Percentiles rank a stretch among this genome's conserved stretches.
phyloP scores from a whole-genome alignment of 2,888 invertebrate genomes.

The Eristalis arbustorum region DNA sequence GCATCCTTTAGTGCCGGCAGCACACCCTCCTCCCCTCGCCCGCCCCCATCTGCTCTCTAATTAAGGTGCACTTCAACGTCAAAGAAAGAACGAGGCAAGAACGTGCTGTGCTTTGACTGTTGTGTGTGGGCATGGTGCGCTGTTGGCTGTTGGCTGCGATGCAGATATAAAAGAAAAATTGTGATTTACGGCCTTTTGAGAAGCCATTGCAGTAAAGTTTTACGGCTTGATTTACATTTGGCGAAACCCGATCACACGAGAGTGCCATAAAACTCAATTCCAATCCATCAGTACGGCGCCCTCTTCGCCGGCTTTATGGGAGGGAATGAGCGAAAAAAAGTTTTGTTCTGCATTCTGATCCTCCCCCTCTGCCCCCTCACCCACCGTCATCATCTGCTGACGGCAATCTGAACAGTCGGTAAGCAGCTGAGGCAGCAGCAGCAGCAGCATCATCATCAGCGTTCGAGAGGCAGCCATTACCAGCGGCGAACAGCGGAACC shows the following conservation, averaged over 20 bases:
- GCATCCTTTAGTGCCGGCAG: conserved; percentile 45
- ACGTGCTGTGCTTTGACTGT: not conserved
- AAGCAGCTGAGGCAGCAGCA: not conserved
- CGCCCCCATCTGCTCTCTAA: too few species aligned
- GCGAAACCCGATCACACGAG: conserved; percentile 11
- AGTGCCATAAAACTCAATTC: conserved; percentile 3
- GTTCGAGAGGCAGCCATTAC: not conserved
- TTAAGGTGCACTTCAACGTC: conserved; percentile 55
- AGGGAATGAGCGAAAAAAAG: not conserved
- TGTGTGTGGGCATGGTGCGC: not conserved
- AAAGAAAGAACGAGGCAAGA: not conserved
- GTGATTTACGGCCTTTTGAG: conserved; percentile 34
- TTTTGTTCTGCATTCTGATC: conserved; percentile 10
- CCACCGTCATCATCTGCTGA: not conserved
- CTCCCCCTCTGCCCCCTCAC: too few species aligned
- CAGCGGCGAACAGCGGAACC: not conserved
- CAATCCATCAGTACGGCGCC: conserved; percentile 29
- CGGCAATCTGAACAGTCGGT: not conserved
- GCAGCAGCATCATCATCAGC: not conserved
- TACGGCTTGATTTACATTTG: conserved; percentile 30
- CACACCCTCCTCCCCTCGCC: not conserved
- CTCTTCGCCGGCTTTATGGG: conserved; percentile 10
- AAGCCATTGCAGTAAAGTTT: conserved; percentile 43
- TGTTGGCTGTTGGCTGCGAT: not conserved
- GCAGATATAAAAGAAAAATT: conserved; percentile 11